phyloP scores from a whole-genome alignment of 2,888 invertebrate species.

The Gryllus longicercus region DNA sequence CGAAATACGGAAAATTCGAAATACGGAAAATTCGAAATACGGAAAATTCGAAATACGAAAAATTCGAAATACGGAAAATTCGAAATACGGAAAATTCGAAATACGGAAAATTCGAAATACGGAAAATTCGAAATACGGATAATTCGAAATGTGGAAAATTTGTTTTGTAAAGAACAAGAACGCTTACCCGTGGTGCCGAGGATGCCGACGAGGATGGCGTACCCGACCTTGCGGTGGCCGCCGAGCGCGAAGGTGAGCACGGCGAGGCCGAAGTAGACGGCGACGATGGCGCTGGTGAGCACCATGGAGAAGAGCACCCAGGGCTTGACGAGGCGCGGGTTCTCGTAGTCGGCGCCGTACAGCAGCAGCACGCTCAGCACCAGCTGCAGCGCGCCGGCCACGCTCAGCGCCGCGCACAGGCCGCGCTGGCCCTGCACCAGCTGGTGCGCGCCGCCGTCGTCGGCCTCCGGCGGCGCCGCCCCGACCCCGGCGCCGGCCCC shows the following conservation, averaged over 20 bases:
- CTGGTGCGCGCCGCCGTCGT: neutral
- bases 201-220: neutral
- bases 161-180: neutral
- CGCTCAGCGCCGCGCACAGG: neutral
- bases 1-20: too few relatives aligned
- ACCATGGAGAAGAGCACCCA: neutral
- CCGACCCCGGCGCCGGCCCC: neutral
- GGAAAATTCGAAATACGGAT: too few relatives aligned
- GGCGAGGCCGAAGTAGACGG: neutral
- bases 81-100: too few relatives aligned
- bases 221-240: neutral
- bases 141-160: too few relatives aligned
- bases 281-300: neutral
- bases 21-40: too few relatives aligned
- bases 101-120: too few relatives aligned
- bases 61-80: too few relatives aligned
- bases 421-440: neutral
- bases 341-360: neutral
- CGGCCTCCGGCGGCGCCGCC: neutral
- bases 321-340: neutral
- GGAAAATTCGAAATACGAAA: too few relatives aligned
- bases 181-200: neutral
- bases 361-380: neutral
- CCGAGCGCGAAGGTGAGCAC: neutral
- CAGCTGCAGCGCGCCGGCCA: constrained; percentile 6